Percentiles rank a stretch among this genome's conserved stretches.
phyloP scores from a whole-genome alignment of 1,140 invertebrate species.

The Oedothorax gibbosus region DNA sequence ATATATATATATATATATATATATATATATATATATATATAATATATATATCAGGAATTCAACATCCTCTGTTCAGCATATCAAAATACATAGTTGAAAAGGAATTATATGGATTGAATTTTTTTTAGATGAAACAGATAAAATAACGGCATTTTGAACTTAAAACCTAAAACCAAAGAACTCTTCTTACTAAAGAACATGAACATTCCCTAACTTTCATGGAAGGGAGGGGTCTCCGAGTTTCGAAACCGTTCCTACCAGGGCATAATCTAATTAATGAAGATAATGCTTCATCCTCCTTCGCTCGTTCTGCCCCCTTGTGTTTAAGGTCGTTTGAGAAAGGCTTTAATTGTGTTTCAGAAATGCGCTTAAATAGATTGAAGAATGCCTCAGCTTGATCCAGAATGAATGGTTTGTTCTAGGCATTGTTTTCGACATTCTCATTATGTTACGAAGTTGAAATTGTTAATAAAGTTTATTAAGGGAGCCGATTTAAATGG shows the following conservation, averaged over 20 bases:
- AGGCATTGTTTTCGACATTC: not conserved
- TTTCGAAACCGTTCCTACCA: not conserved
- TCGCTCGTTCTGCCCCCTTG: not conserved
- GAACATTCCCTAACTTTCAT: not conserved
- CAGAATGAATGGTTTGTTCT: conserved; percentile 13
- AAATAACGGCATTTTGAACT: no score
- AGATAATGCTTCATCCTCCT: conserved; percentile 1
- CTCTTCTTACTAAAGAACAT: no score
- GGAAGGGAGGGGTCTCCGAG: not conserved
- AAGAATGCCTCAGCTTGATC: conserved; percentile 25
- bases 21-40: not conserved
- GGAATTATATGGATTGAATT: no score
- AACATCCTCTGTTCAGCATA: not conserved
- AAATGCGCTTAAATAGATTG: conserved; percentile 29
- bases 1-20: not conserved
- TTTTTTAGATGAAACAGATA: no score
- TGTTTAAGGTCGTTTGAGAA: conserved; percentile 29
- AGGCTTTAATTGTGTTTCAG: conserved; percentile 52
- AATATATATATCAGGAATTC: not conserved
- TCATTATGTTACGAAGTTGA: not conserved
- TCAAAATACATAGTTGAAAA: no score
- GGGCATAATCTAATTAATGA: conserved; percentile 52
- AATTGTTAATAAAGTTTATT: not conserved
- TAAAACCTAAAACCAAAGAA: no score
- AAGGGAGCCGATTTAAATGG: no score